Evolutionary conservation across 2,888 invertebrate genomes (phyloP), one percentile per base, ranked within the genome.

Genomic region (Drosophila fulvimacula): DNA sequence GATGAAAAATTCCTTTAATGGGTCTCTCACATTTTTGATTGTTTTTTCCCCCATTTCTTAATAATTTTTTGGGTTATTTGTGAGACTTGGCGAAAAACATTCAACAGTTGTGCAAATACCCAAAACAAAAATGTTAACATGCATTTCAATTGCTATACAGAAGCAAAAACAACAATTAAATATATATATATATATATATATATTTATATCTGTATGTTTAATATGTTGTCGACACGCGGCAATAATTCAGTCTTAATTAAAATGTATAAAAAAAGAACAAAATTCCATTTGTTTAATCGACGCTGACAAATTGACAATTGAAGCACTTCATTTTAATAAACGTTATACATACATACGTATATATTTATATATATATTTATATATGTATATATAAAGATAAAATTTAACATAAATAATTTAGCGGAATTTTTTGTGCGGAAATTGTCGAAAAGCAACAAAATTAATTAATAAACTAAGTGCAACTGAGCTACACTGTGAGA

Each of bases 171-270:
- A 68, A 68, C 39, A 72, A 72, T 56, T 53, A 63, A 44, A 51
- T 46, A 30, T 30, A 10, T 19, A 30, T 34, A 17, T 17, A 48
- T 32, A 13, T 49, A 10, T 13, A n/a, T 48, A 69, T 34, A 58
- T 13, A 34, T 38, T 11, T 24, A 1, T 38, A 13, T 61, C 11
- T 56, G 24, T 17, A 48, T 46, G 58, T 52, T 61, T 34, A 75
- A 64, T 63, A 57, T 55, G 38, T 42, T 42, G 42, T 32, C 76
- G 62, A 74, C 81, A 83, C 81, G 87, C 76, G 62, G 65, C 67
- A 63, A 80, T 84, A 78, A 81, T 87, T 89, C 88, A 63, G 79
- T 69, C 88, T 89, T 89, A 83, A 83, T 87, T 79, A 89, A 83
- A 88, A 72, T 72, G 82, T 84, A 72, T 72, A 67, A 39, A 49